Evolutionary conservation across 2,888 invertebrate genomes (phyloP), one percentile per base, ranked within the genome.

Genomic region (Andrena minutula): DNA sequence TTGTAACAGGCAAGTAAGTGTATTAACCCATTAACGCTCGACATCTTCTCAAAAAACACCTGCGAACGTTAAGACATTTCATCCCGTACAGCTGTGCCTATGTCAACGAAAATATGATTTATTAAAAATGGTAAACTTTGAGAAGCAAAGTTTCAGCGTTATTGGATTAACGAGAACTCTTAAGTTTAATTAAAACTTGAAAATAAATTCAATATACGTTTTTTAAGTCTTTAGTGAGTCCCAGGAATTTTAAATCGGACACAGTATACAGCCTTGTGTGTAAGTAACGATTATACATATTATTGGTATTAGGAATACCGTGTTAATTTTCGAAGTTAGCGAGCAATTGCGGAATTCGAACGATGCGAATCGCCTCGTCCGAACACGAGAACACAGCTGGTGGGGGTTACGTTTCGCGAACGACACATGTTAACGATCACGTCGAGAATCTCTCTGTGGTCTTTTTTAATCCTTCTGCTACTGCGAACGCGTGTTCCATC

Each of bases 291-390:
- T 23, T 56, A 56, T 20, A 41, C 47, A 64, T 66, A 65, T 77
- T 66, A 63, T 35, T 60, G 26, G 60, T 23, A 32, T 64, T 35
- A 68, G 61, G 30, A 10, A 41, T 28, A 5, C 3, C n/a, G 41
- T 35, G 71, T 49, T 66, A 69, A 79, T 78, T 78, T 71, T 79
- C 20, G 16, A 20, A 60, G 51, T 61, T 72, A 79, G 71, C 63
- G 66, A 20, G 60, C 51, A 70, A 69, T 26, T 28, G 35, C 16
- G 72, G 53, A 80, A 79, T 79, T 80, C 26, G 49, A 70, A 35
- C 49, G 28, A 79, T 60, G 64, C 70, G 49, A 53, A 79, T 70
- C 49, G 30, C 56, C 60, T 10, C 49, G 60, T 69, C n/a, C 28
- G 65, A 69, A 69, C 26, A 51, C 47, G 26, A 1, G 41, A 28